Evolutionary conservation across 2,888 invertebrate genomes (phyloP), one percentile per base, ranked within the genome.

Genomic region (Mesodorylaimus sp.): DNA sequence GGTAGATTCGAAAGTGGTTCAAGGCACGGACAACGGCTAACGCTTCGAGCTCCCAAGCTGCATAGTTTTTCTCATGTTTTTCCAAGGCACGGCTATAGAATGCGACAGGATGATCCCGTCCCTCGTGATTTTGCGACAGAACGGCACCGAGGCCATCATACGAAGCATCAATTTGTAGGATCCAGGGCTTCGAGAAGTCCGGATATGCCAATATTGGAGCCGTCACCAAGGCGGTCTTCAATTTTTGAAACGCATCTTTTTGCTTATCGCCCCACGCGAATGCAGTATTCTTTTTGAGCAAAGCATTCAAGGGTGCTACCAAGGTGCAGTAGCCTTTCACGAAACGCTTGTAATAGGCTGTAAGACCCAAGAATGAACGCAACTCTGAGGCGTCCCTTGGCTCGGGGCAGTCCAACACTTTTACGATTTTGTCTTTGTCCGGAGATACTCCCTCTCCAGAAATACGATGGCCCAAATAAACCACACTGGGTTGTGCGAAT

Each of bases 171-270:
- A 38, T 37, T 2, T 13, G 45, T 16, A 45, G 25, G n/a, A 37
- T 26, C 13, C 45, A 46, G 10, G 37, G 50, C 27, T 50, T 32
- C 2, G 10, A 10, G 21, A 50, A 45, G 23, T 50, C 29, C 25
- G 50, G 45, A 36, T 50, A 28, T 21, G 27, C 38, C 19, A 50
- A 45, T 2, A 38, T 21, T 13, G 45, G 45, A 2, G 50, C 26
- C 26, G 2, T 45, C 7, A 21, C 25, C 37, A 50, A 39, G 16
- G 2, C 10, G 2, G 16, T 21, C n/a, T 46, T 45, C 16, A 50
- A 26, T 16, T 2, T 37, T 3, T 45, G 24, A 45, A 45, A 50
- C 2, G 45, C 45, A 3, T 26, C 21, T 10, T 51, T 16, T 13
- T 29, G 26, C 2, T 43, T 19, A 10, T 49, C 26, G 16, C 24